Evolutionary conservation across 2,113 vertebrate genomes (phyloP).

Genomic region (Pachypanchax playfairii): DNA sequence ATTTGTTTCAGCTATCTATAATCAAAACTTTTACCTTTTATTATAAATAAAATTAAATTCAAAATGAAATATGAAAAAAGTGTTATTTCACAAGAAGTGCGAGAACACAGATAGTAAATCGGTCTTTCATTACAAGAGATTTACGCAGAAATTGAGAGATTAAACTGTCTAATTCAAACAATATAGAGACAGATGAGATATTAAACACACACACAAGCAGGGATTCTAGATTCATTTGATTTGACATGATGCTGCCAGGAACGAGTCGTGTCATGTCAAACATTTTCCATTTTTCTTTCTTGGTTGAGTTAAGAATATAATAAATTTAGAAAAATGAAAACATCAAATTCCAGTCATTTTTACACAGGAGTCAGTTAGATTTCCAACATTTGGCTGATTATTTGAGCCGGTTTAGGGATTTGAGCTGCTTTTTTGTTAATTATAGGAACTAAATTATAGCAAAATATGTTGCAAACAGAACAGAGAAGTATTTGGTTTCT

Average conservation of each 20-base stretch:
- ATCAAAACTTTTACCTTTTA: slow-evolving; percentile 2
- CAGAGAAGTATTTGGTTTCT: too few species aligned
- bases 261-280: neutral
- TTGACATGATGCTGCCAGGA: slow-evolving; percentile 5
- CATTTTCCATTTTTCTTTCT: neutral
- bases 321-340: neutral
- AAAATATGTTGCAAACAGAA: neutral
- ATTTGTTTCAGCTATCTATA: slow-evolving; percentile 31
- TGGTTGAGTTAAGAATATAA: neutral
- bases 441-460: too few species aligned
- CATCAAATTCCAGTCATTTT: neutral
- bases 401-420: neutral
- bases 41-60: slow-evolving; percentile 12
- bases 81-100: slow-evolving; percentile 18
- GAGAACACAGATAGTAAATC: neutral
- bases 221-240: slow-evolving; percentile 19
- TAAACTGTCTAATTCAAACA: neutral
- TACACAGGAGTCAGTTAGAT: neutral
- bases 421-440: neutral
- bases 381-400: neutral
- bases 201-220: slow-evolving; percentile 9
- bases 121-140: slow-evolving; percentile 3
- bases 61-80: slow-evolving; percentile 39
- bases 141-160: slow-evolving; percentile 16
- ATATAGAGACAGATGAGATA: slow-evolving; percentile 9